Percentiles rank a stretch among this genome's conserved stretches.
These are phyloP conservation scores for Cebus imitator DNA, from an alignment of 2,113 vertebrate species.

Conservation along the genomic window DNA sequence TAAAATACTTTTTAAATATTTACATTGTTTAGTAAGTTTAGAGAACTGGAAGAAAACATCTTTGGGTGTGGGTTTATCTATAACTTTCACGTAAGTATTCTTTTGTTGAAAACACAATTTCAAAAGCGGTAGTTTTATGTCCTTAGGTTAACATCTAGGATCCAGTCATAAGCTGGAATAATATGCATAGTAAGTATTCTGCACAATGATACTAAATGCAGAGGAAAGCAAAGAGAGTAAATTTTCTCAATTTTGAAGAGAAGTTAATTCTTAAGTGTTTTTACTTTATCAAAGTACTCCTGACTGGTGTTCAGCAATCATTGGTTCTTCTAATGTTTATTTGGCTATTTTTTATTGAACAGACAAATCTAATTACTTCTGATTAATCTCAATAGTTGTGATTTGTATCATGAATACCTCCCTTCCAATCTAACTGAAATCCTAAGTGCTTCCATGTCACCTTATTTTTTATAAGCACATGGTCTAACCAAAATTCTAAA, in stretches of 20 bases:
- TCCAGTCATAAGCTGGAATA: background rate
- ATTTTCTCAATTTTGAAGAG: conserved; percentile 15
- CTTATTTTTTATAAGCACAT: background rate
- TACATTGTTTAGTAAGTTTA: background rate
- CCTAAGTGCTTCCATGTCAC: background rate
- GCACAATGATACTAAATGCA: background rate
- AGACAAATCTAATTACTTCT: conserved; percentile 73
- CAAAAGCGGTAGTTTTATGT: background rate
- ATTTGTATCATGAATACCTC: conserved; percentile 66
- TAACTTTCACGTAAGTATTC: background rate
- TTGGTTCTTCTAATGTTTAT: conserved; percentile 39
- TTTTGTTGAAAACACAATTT: conserved; percentile 8
- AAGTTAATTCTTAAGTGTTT: conserved; percentile 62
- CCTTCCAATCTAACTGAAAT: conserved; percentile 53
- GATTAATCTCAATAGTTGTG: conserved; percentile 72
- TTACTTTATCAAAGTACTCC: conserved; percentile 38
- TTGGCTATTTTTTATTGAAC: conserved; percentile 51
- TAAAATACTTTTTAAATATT: background rate
- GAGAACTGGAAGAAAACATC: background rate
- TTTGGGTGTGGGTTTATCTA: background rate
- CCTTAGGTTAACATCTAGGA: background rate
- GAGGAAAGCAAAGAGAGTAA: background rate
- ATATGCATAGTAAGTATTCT: background rate
- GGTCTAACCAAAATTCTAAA: conserved; percentile 14
- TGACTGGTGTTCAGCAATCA: conserved; percentile 25